Percentiles rank a stretch among this genome's conserved stretches.
These are phyloP conservation scores for Aptenodytes forsteri DNA, from an alignment of 2,113 vertebrate species.

Conservation along the genomic window DNA sequence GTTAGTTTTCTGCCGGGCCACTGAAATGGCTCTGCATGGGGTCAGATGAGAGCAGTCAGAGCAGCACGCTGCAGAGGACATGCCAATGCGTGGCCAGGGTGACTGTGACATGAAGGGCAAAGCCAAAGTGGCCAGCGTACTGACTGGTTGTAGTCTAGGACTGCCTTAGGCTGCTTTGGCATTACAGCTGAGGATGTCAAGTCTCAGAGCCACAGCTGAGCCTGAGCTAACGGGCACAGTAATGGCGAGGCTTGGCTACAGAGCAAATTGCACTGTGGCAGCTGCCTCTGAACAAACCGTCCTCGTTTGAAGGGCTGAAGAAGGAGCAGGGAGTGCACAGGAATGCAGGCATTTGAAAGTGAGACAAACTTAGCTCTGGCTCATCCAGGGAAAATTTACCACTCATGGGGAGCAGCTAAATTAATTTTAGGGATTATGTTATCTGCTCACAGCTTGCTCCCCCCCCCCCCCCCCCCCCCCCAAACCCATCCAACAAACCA, in stretches of 20 bases:
- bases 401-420: background rate
- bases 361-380: background rate
- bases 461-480: too few species aligned
- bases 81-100: background rate
- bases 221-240: background rate
- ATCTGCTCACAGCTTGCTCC: background rate
- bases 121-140: too few species aligned
- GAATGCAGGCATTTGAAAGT: background rate
- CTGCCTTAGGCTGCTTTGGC: background rate
- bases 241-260: background rate
- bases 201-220: background rate
- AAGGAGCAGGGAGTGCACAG: background rate
- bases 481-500: too few species aligned
- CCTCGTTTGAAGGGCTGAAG: background rate
- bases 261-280: background rate
- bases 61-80: rapidly evolving
- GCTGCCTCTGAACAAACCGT: background rate
- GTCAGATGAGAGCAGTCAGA: background rate
- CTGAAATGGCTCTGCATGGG: background rate
- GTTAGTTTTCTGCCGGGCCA: background rate
- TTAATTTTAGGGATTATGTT: background rate
- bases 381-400: background rate
- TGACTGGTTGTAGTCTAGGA: background rate
- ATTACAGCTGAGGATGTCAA: background rate
- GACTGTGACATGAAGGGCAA: background rate